Percentiles rank a stretch among this genome's conserved stretches.
phyloP scores from a whole-genome alignment of 2,797 vertebrate species.

The Fistularia tabacaria region DNA sequence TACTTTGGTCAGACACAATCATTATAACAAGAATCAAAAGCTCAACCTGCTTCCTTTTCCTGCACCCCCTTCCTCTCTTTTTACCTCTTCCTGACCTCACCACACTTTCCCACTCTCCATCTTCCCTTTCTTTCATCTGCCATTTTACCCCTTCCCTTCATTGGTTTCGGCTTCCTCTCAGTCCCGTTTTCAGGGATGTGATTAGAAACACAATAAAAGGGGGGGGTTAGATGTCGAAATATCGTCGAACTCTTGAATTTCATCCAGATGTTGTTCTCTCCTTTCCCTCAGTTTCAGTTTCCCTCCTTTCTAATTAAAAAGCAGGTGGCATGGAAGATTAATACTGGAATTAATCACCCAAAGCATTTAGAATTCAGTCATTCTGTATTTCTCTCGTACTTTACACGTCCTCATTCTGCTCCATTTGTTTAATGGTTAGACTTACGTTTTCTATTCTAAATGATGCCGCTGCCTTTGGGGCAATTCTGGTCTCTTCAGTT shows the following conservation, averaged over 20 bases:
- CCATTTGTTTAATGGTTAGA: constrained; percentile 20
- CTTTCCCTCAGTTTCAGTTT: constrained; percentile 30
- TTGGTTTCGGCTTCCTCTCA: constrained; percentile 38
- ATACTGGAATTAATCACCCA: constrained; percentile 54
- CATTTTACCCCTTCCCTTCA: constrained; percentile 34
- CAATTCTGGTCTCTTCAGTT: no score
- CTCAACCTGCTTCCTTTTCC: constrained; percentile 61
- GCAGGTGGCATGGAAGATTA: constrained; percentile 58
- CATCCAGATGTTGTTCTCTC: constrained; percentile 2
- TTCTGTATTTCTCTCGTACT: constrained; percentile 20
- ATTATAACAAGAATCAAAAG: constrained; percentile 57
- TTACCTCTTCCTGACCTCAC: constrained; percentile 29
- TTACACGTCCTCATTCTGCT: constrained; percentile 29
- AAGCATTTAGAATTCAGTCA: constrained; percentile 58
- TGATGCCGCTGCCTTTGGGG: neutral
- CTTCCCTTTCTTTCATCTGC: constrained; percentile 48
- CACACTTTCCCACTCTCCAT: constrained; percentile 28
- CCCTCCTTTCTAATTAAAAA: constrained; percentile 40
- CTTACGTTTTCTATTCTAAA: constrained; percentile 4
- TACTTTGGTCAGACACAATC: constrained; percentile 59
- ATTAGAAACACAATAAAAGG: constrained; percentile 29
- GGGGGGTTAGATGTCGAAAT: neutral
- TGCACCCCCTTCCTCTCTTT: constrained; percentile 47
- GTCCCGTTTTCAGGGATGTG: constrained; percentile 29
- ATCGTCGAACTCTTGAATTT: neutral